Evolutionary conservation across 2,797 vertebrate genomes (phyloP), one percentile per base, ranked within the genome.

Genomic region (Fratercula arctica): DNA sequence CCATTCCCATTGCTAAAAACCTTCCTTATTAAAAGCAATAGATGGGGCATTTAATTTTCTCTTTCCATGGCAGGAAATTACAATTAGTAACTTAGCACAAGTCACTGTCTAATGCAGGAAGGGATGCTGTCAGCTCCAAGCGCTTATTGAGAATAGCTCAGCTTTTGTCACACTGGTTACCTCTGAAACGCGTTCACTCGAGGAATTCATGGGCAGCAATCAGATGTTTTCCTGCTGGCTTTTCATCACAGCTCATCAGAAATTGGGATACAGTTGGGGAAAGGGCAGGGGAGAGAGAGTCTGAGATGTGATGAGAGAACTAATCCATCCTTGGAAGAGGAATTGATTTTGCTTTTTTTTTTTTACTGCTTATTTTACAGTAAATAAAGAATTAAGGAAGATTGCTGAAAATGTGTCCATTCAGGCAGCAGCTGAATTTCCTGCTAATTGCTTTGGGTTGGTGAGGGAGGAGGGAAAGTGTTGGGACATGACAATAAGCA

Each of bases 361-460:
- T 80, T 84, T 8, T 45, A 63, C 64, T 23, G 59, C 45, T 80
- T 89, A 16, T 90, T 87, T 90, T 70, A 37, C 78, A 89, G 89
- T 85, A 95, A 96, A 93, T 85, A 94, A 94, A 90, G 89, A 90
- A 96, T 85, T 85, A 86, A 73, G 74, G 67, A 70, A 96, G 90
- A 90, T 92, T 93, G 90, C 75, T 94, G 95, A 94, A 68, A 94
- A 94, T 78, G 60, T 46, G 90, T 79, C 89, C 90, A 93, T 95
- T 96, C 93, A 95, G 90, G 72, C 78, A 93, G 78, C 86, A 95
- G 94, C 91, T 96, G 93, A 79, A 74, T 90, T 93, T 89, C 70
- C 88, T 87, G 45, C 57, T 68, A 64, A 89, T 77, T 90, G 77
- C 84, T 92, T 25, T 39, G 88, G 92, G 63, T 77, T 60, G 28